Percentiles rank a stretch among this genome's conserved stretches.
Evolutionary conservation across 2,888 invertebrate genomes (phyloP).

Genomic region (Sepioteuthis lessoniana): DNA sequence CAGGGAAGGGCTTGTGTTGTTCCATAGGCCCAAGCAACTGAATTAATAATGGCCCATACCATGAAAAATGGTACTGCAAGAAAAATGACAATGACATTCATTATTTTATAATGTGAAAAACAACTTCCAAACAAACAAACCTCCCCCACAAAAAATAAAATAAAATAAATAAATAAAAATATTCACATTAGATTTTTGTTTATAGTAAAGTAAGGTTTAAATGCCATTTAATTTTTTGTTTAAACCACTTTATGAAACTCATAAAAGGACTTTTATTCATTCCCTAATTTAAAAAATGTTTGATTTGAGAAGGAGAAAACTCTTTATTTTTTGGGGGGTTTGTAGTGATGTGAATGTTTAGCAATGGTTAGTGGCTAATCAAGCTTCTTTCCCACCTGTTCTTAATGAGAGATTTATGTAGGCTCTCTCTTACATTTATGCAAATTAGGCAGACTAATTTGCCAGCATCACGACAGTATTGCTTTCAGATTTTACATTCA

Average conservation of each 20-base stretch:
- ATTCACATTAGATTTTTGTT: not conserved
- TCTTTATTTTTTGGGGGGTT: too few relatives aligned
- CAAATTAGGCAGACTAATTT: too few relatives aligned
- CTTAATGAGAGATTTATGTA: too few relatives aligned
- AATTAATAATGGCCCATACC: slow-evolving; percentile 77
- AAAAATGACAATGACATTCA: not conserved
- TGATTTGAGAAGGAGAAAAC: too few relatives aligned
- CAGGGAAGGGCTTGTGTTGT: slow-evolving; percentile 78
- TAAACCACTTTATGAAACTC: not conserved
- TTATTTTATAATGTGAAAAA: not conserved
- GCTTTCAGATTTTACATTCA: too few relatives aligned
- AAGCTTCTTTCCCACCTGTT: too few relatives aligned
- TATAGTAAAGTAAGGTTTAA: not conserved
- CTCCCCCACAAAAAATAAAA: not conserved
- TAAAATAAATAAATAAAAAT: not conserved
- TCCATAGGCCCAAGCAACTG: slow-evolving; percentile 77
- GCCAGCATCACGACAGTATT: too few relatives aligned
- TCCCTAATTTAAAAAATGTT: too few relatives aligned
- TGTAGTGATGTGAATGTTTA: too few relatives aligned
- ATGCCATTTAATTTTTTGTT: not conserved
- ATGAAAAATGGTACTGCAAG: slow-evolving; percentile 76
- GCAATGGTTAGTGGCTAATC: too few relatives aligned
- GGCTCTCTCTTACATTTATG: too few relatives aligned
- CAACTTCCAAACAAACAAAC: not conserved
- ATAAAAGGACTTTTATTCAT: too few relatives aligned